Evolutionary conservation across 2,113 vertebrate genomes (phyloP), one percentile per base, ranked within the genome.

Genomic region (Turnix velox): DNA sequence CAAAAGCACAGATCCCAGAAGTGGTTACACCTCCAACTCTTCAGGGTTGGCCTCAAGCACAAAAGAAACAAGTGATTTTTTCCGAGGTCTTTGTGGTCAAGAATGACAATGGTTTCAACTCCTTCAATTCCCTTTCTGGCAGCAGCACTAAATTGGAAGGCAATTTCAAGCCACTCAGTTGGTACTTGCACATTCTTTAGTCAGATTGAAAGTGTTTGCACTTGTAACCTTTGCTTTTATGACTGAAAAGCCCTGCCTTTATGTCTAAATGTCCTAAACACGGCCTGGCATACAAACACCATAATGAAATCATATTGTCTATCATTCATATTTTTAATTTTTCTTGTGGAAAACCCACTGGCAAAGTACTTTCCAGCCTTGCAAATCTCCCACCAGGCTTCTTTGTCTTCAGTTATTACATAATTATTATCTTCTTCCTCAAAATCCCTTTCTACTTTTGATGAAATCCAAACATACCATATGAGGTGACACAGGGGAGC

Each of bases 61-160:
- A 69, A 88, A 88, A 81, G 52, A 79, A 87, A 75, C 52, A 39
- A 61, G 12, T 45, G 45, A n/a, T 58, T 68, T 58, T 68, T 92
- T 84, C 58, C 2, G 3, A 92, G 45, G 49, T 90, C 66, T n/a
- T 24, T 78, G 19, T 71, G 39, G 40, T 78, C 45, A 78, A 78
- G 61, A 86, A 72, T 45, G 40, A 61, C 73, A 72, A 28, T 28
- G 61, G 25, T 81, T 90, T 81, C 76, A 81, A 86, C 48, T 51
- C 25, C 11, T 90, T 90, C 81, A 61, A 92, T 92, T 96, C 65
- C 69, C 45, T 96, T 95, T 95, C 76, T 90, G 91, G 69, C 90
- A 96, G 83, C 83, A 94, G 77, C 49, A 76, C 52, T 92, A 52
- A 93, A 88, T 40, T 88, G 31, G 40, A 96, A 87, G 66, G 80